Evolutionary conservation across 2,113 vertebrate genomes (phyloP).

Genomic region (Lutjanus erythropterus): DNA sequence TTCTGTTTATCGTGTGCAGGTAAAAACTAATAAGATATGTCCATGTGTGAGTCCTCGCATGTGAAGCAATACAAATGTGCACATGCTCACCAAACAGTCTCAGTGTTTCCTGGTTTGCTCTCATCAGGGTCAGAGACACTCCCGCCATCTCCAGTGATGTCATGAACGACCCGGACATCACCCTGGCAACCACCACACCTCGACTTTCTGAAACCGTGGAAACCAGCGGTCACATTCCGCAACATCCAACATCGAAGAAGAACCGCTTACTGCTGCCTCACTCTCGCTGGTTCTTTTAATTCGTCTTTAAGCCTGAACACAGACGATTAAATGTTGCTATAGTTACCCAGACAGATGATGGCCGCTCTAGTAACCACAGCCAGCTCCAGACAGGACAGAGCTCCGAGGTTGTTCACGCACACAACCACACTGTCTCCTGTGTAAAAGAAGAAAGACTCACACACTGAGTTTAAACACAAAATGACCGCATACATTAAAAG

Average conservation of each 20-base stretch:
- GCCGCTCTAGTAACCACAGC: constrained; percentile 88
- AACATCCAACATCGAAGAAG: no score
- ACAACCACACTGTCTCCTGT: constrained; percentile 89
- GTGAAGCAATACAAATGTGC: neutral
- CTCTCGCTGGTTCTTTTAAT: no score
- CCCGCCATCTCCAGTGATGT: constrained; percentile 96
- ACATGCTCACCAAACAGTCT: constrained; percentile 87
- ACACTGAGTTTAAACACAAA: neutral
- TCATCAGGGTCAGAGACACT: constrained; percentile 92
- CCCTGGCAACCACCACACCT: constrained; percentile 84
- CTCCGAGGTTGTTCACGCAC: constrained; percentile 95
- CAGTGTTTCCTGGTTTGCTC: constrained; percentile 84
- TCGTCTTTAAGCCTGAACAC: neutral
- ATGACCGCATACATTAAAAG: rapidly evolving
- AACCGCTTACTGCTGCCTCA: neutral
- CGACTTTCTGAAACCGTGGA: constrained; percentile 83
- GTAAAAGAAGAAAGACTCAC: neutral
- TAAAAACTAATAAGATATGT: no score
- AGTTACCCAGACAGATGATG: constrained; percentile 88
- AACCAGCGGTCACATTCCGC: neutral
- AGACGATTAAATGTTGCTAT: neutral
- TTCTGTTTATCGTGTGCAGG: no score
- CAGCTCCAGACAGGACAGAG: constrained; percentile 93
- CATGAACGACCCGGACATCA: constrained; percentile 93
- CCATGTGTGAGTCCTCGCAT: no score